Base-by-base conservation (phyloP, 2,888 invertebrate genomes). In the Onthophagus sagittarius region DNA sequence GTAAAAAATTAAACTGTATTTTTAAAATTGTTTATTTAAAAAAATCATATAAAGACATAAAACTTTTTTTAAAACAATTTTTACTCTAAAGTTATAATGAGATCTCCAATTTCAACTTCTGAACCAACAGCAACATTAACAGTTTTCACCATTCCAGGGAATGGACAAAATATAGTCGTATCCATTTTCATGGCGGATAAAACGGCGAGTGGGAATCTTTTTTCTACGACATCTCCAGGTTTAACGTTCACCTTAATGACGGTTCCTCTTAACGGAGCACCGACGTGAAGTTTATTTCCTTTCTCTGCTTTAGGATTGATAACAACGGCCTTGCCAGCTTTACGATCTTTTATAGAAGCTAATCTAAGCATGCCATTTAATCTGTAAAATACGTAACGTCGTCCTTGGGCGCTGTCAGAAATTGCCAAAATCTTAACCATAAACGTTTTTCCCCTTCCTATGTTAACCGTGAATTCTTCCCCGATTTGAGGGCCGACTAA, bases 151-250 rank as follows among this genome's bases (percentile, higher is more conserved):
- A 23, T 23, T 0, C 31, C 15, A 0, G 67, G 23, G n/a, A 67
- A 5, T 32, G 67, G 67, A 23, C 67, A 31, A 67, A 31, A 67
- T 4, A 67, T 32, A 0, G 67, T 67, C 15, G 32, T 32, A n/a
- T 67, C 67, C 67, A 67, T 67, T n/a, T 67, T 67, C 67, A 67
- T 67, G 9, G 67, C 67, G 31, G 31, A 31, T 23, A 67, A 31
- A 13, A 67, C 67, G n/a, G 32, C 32, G 5, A 67, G 4, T 14
- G 67, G 31, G 23, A 31, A 23, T 31, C 67, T 23, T n/a, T 15
- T 23, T 31, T 32, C 67, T 3, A 67, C 67, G 3, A 67, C 67
- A 23, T 67, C 67, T 23, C 67, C 67, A 5, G 31, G 15, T 15
- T 67, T 67, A 1, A 67, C 67, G 13, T 31, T 23, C 5, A 67